A percentile compares a stretch with the other conserved stretches of the same genome.
phyloP scores from a whole-genome alignment of 2,113 vertebrate species.

The Spermophilus dauricus region DNA sequence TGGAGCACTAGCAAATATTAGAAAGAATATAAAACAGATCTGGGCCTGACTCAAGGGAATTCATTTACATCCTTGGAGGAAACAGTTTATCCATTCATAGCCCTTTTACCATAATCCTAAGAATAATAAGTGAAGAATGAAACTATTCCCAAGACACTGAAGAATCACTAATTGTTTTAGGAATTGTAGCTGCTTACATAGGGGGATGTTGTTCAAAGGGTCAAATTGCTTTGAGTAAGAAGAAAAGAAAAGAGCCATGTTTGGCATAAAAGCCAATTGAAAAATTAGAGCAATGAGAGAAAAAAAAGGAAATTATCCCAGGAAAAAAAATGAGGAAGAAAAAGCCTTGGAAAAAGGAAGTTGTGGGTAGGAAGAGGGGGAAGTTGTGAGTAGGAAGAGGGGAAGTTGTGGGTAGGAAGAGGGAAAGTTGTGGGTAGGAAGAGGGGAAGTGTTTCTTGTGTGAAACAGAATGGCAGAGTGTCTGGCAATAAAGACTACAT shows the following conservation, averaged over 20 bases:
- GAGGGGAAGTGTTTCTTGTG: too few species aligned
- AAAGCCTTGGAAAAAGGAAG: background rate
- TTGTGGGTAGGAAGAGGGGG: too few species aligned
- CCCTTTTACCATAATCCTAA: constrained; percentile 39
- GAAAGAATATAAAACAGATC: background rate
- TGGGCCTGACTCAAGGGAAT: background rate
- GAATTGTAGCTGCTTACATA: background rate
- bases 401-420: too few species aligned
- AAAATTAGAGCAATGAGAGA: background rate
- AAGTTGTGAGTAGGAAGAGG: too few species aligned
- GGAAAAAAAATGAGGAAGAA: background rate
- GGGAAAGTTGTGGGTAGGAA: too few species aligned
- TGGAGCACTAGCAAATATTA: background rate
- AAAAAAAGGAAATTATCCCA: background rate
- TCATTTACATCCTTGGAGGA: background rate
- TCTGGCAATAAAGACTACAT: background rate
- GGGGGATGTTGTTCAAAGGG: background rate
- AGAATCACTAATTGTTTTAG: constrained; percentile 20
- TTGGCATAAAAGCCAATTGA: background rate
- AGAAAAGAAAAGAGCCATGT: background rate
- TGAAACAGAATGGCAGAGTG: accelerated
- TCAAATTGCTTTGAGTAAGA: background rate
- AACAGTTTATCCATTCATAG: background rate
- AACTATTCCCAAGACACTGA: background rate
- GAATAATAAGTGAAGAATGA: constrained; percentile 13